Conservation (phyloP, 2,797 vertebrate genomes). For the Menidia menidia region DNA sequence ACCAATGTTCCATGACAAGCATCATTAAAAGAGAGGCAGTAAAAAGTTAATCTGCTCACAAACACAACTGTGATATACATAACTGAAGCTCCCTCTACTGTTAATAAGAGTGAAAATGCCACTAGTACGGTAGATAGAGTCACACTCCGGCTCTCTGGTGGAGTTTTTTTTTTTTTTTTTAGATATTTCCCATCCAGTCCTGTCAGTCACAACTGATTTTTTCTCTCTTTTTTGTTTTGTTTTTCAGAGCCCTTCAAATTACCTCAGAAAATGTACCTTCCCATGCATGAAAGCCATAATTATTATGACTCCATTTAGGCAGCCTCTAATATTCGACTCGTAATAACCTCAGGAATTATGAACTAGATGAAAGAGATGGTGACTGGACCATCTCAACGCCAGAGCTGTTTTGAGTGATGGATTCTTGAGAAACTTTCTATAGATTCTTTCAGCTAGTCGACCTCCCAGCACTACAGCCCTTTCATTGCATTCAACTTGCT, state of each 20-base stretch:
- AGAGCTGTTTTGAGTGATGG: constrained; percentile 59
- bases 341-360: constrained; percentile 78
- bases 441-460: constrained; percentile 41
- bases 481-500: constrained; percentile 33
- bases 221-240: constrained; percentile 13
- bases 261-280: constrained; percentile 77
- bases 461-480: constrained; percentile 30
- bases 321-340: constrained; percentile 77
- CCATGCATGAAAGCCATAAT: constrained; percentile 84
- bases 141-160: constrained; percentile 31
- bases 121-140: constrained; percentile 51
- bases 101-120: constrained; percentile 70
- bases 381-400: constrained; percentile 55
- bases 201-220: constrained; percentile 49
- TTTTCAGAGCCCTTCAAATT: constrained; percentile 69
- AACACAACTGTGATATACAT: constrained; percentile 67
- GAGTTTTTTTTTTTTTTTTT: constrained; percentile 44
- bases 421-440: constrained; percentile 42
- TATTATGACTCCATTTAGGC: constrained; percentile 78
- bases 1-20: constrained; percentile 61
- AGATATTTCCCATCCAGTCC: constrained; percentile 50
- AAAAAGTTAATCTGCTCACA: constrained; percentile 68
- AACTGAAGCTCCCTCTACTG: constrained; percentile 72
- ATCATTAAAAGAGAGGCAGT: constrained; percentile 56
- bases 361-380: constrained; percentile 76